Conservation (phyloP, 2,797 vertebrate species). For the Craterocephalus amniculus region DNA sequence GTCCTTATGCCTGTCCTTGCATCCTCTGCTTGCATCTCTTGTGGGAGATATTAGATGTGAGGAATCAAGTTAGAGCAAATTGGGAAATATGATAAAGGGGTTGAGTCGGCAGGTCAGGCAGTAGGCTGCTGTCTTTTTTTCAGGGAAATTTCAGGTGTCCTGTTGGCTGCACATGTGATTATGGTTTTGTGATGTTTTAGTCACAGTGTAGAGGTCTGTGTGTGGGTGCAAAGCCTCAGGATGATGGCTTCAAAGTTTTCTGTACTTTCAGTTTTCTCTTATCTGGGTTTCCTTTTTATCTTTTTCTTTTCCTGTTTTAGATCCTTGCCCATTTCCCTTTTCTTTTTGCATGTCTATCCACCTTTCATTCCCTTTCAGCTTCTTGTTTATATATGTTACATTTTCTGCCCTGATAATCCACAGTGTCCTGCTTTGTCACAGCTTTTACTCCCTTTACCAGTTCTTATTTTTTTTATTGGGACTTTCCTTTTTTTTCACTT, state of each 20-base stretch:
- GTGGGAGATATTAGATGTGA: not conserved
- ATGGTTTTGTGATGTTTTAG: constrained; percentile 42
- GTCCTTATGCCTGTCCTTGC: not conserved
- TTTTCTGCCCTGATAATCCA: not conserved
- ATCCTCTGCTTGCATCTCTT: not conserved
- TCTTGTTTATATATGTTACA: not conserved
- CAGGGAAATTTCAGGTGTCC: constrained; percentile 48
- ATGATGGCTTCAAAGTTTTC: constrained; percentile 49
- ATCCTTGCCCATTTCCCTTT: not conserved
- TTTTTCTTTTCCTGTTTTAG: not conserved
- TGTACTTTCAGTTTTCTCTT: constrained; percentile 36
- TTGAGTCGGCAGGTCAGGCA: constrained; percentile 35
- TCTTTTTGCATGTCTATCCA: no score
- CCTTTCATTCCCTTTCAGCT: not conserved
- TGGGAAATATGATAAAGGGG: not conserved
- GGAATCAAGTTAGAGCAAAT: not conserved
- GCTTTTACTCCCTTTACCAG: constrained; percentile 5
- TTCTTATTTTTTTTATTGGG: constrained; percentile 15
- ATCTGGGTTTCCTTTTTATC: constrained; percentile 20
- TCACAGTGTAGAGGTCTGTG: constrained; percentile 40
- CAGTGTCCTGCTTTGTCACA: constrained; percentile 17
- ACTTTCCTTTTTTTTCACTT: constrained; percentile 21
- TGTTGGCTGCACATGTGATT: constrained; percentile 47
- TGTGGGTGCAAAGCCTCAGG: constrained; percentile 44
- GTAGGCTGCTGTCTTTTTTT: constrained; percentile 33